Percentiles rank a stretch among this genome's conserved stretches.
Evolutionary conservation across 1,140 invertebrate species (phyloP).

Genomic region (Adelges cooleyi): DNA sequence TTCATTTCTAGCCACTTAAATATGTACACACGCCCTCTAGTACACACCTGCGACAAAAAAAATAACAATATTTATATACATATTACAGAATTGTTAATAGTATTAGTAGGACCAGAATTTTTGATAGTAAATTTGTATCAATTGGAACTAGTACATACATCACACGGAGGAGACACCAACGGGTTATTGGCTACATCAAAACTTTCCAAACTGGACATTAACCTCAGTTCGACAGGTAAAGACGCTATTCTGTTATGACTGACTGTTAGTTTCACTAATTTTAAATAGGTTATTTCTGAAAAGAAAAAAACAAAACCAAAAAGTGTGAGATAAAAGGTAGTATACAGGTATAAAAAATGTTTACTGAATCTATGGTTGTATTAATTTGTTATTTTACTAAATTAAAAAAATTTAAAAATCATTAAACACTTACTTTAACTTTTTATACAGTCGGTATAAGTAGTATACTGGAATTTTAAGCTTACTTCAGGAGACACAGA

Average conservation of each 20-base stretch:
- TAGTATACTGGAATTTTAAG: no score
- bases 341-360: no score
- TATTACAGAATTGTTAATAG: neutral
- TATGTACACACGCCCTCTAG: constrained; percentile 80
- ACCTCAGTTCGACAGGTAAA: constrained; percentile 70
- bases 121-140: neutral
- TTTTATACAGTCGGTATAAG: no score
- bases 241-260: constrained; percentile 77
- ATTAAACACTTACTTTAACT: no score
- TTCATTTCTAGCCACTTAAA: constrained; percentile 84
- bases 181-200: constrained; percentile 77
- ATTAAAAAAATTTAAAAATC: no score
- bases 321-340: no score
- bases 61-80: neutral
- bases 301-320: no score
- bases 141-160: constrained; percentile 51
- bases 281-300: constrained; percentile 73
- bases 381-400: no score
- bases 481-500: no score
- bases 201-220: constrained; percentile 67
- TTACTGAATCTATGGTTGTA: no score
- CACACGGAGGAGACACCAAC: constrained; percentile 75
- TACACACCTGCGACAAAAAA: constrained; percentile 58
- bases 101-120: neutral
- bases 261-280: constrained; percentile 71